phyloP scores from a whole-genome alignment of 2,888 invertebrate genomes.

The Ectemnius lituratus region DNA sequence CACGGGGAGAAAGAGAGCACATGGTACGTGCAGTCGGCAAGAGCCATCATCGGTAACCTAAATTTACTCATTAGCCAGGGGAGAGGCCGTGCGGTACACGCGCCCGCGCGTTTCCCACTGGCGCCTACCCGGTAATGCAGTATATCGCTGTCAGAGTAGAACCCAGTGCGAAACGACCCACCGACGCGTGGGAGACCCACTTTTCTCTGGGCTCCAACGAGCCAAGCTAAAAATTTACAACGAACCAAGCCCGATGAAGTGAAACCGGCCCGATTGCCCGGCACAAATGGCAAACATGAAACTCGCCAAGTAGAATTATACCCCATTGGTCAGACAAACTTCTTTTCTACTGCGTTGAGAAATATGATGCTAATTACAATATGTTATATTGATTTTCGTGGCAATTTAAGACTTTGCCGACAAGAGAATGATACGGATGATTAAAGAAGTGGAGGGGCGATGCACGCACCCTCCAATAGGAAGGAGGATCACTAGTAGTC shows the following conservation, averaged over 20 bases:
- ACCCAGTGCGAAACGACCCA: slow-evolving; percentile 38
- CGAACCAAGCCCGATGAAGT: no score
- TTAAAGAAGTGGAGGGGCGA: neutral
- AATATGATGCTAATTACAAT: no score
- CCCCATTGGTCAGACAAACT: no score
- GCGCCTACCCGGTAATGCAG: slow-evolving; percentile 41
- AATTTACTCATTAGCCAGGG: slow-evolving; percentile 54
- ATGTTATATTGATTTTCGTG: no score
- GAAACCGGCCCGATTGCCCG: no score
- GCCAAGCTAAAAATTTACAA: no score
- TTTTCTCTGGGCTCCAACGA: slow-evolving; percentile 23
- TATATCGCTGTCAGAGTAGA: slow-evolving; percentile 31
- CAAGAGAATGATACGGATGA: no score
- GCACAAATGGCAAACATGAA: no score
- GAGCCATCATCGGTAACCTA: slow-evolving; percentile 43
- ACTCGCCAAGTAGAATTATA: no score
- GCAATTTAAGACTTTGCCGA: no score
- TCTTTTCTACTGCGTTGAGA: no score
- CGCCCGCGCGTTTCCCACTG: neutral
- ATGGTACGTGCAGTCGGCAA: slow-evolving; percentile 13
- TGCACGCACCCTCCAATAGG: neutral
- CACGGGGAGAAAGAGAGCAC: slow-evolving; percentile 3
- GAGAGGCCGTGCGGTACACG: slow-evolving; percentile 23
- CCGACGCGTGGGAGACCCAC: slow-evolving; percentile 36
- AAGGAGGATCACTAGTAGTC: neutral